Conservation (phyloP, 2,888 invertebrate genomes). For the Drosophila kanekoi region DNA sequence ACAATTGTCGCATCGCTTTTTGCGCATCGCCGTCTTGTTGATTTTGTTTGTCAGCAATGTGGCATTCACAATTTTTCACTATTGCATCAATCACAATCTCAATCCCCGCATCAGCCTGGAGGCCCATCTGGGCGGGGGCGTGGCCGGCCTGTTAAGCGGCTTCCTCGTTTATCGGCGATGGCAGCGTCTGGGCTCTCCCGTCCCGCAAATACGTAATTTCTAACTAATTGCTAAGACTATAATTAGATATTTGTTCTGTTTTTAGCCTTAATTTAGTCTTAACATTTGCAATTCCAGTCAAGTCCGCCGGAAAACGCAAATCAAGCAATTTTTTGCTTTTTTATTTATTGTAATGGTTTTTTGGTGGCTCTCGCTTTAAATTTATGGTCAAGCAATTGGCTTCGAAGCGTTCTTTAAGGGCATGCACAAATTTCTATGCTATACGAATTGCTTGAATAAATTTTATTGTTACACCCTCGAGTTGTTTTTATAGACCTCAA, state of each 20-base stretch:
- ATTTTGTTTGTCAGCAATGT: slow-evolving; percentile 89
- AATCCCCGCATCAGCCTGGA: slow-evolving; percentile 88
- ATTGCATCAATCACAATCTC: slow-evolving; percentile 83
- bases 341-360: not conserved
- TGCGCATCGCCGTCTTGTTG: slow-evolving; percentile 87
- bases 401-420: slow-evolving; percentile 26
- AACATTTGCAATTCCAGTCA: slow-evolving; percentile 38
- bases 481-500: not conserved
- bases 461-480: slow-evolving; percentile 18
- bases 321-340: not conserved
- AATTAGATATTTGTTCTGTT: slow-evolving; percentile 1
- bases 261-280: slow-evolving; percentile 30
- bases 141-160: slow-evolving; percentile 86
- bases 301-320: slow-evolving; percentile 22
- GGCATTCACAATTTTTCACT: slow-evolving; percentile 86
- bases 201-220: slow-evolving; percentile 17
- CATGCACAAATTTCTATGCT: slow-evolving; percentile 18
- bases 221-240: slow-evolving; percentile 23
- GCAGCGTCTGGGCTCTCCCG: slow-evolving; percentile 6
- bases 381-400: slow-evolving; percentile 29
- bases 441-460: slow-evolving; percentile 23
- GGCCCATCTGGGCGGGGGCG: slow-evolving; percentile 90
- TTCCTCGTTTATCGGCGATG: slow-evolving; percentile 55
- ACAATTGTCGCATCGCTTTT: slow-evolving; percentile 85
- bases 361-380: slow-evolving; percentile 22